Base-by-base conservation (phyloP, 2,888 invertebrate genomes). In the Drosophila emarginata region DNA sequence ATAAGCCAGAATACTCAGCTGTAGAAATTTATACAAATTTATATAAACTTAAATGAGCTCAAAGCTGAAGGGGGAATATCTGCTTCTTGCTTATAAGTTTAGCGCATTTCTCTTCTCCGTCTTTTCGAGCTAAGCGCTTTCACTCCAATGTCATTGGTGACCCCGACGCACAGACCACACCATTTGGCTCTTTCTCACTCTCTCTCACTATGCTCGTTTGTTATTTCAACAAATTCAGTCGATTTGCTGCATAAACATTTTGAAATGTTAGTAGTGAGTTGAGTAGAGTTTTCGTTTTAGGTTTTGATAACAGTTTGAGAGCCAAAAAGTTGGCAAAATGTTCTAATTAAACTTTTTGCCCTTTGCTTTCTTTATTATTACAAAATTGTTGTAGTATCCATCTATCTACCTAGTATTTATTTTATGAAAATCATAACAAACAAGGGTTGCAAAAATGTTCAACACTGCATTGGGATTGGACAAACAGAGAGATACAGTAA, bases 221-320 rank as follows among this genome's bases (percentile, higher is more conserved):
- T 89, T 89, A 86, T 89, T 89, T 74, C 79, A 89, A 89, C 89
- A 89, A 89, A 89, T 89, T 89, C 89, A 89, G 89, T 89, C 89
- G 89, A 89, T 89, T 89, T 89, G 89, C 89, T 89, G 81, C 81
- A 88, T 89, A 87, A 89, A 89, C 85, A 89, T 81, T 80, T 61
- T 51, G 45, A 52, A 37, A 40, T 15, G 32, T 7, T 52, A 18
- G 21, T 28, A 14, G 60, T 39, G 50, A 23, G 37, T 32, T 56
- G 69, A 61, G 40, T 50, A 58, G 69, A 64, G 52, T 59, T 69
- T 23, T 66, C 40, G 21, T 72, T 76, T 73, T 71, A 39, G 39
- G 63, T 61, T 56, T 53, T 72, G 70, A 83, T 76, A 87, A 81
- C 74, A 83, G 61, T 57, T 52, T 23, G 40, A 15, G 40, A 21